A percentile compares a stretch with the other conserved stretches of the same genome.
Conservation (phyloP, 2,797 vertebrate genomes). For the Brachyalestes nurse region DNA sequence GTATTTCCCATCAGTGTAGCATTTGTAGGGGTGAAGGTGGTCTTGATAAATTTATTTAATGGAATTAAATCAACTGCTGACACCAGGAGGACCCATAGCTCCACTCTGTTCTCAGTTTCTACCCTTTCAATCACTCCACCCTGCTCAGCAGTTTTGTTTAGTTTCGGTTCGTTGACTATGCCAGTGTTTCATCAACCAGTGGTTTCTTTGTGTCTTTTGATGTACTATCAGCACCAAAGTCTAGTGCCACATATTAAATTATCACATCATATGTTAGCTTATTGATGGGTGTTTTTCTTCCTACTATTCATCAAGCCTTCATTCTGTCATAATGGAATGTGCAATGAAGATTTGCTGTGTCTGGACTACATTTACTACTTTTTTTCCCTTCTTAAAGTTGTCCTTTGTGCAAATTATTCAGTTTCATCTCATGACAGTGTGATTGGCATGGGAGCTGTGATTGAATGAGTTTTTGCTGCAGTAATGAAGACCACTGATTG, state of each 20-base stretch:
- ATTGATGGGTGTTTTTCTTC: neutral
- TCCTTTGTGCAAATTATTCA: neutral
- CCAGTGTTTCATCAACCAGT: too few relatives aligned
- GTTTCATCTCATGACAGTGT: neutral
- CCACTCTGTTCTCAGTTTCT: neutral
- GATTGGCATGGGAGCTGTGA: neutral
- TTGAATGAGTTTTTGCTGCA: neutral
- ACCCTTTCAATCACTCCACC: neutral
- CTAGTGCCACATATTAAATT: too few relatives aligned
- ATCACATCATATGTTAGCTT: neutral
- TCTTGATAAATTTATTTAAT: conserved; percentile 33
- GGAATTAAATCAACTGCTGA: conserved; percentile 41
- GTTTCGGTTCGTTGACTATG: neutral
- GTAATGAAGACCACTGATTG: neutral
- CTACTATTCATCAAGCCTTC: neutral
- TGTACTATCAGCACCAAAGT: too few relatives aligned
- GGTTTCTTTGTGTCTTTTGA: too few relatives aligned
- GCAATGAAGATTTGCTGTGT: too few relatives aligned
- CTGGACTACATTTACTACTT: neutral
- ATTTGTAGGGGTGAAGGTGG: conserved; percentile 16
- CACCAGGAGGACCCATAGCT: conserved; percentile 5
- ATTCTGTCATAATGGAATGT: too few relatives aligned
- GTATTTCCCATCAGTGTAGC: conserved; percentile 29
- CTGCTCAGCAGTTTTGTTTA: neutral
- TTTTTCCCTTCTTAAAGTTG: neutral